Evolutionary conservation across 2,888 invertebrate genomes (phyloP).

Genomic region (Dynastes tityus): DNA sequence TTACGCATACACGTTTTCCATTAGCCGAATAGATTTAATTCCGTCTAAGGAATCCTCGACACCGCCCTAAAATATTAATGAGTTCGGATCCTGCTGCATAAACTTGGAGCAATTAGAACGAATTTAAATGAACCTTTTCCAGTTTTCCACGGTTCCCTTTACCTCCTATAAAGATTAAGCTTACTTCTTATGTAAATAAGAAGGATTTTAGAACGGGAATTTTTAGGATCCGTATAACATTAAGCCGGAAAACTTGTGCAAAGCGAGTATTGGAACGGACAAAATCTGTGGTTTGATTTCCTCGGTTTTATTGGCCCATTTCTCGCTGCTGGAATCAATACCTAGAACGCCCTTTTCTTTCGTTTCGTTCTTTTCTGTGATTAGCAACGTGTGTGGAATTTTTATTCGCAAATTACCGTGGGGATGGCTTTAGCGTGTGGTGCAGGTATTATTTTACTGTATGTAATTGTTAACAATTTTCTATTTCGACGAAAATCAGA

Average conservation of each 20-base stretch:
- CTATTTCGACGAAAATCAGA: too few species aligned
- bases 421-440: too few species aligned
- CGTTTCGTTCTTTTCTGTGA: constrained; percentile 24
- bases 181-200: constrained; percentile 22
- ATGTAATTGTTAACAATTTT: too few species aligned
- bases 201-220: constrained; percentile 5
- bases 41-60: too few species aligned
- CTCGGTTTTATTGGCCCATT: constrained; percentile 12
- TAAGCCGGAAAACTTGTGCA: constrained; percentile 13
- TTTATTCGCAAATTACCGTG: background rate
- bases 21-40: too few species aligned
- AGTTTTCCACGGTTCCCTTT: background rate
- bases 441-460: too few species aligned
- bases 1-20: too few species aligned
- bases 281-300: constrained; percentile 29
- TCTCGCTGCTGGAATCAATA: constrained; percentile 11
- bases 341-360: background rate
- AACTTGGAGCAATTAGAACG: background rate
- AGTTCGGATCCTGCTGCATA: background rate
- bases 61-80: too few species aligned
- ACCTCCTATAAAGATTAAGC: background rate
- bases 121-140: background rate
- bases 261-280: constrained; percentile 25
- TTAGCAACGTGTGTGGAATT: background rate
- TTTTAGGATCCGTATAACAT: constrained; percentile 12